Evolutionary conservation across 2,113 vertebrate genomes (phyloP), one percentile per base, ranked within the genome.

Genomic region (Sebastes schlegelii): DNA sequence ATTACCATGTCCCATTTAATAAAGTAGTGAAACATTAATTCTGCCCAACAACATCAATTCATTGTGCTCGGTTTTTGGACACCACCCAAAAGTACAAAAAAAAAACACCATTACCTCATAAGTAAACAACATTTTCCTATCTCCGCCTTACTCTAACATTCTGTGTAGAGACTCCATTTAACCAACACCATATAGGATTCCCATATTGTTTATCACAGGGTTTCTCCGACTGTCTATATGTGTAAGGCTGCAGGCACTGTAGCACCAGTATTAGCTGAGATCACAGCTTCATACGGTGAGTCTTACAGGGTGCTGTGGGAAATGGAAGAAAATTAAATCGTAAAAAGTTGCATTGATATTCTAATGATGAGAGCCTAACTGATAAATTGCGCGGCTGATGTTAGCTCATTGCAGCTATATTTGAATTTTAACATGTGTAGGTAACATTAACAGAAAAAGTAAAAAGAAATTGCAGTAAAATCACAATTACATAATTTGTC

Each of bases 1-100:
- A 89, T 89, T 64, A 79, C 78, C 42, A 12, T 54, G 63, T 84
- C 80, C 73, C 67, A 85, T 87, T 91, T 82, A 83, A 85, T 86
- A 87, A 90, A 89, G 84, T 63, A 79, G 74, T 57, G 49, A 84
- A 90, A 79, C 68, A 52, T 69, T 79, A 64, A 87, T 79, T 78
- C 86, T 85, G 78, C 64, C 85, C 77, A 14, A 80, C 4, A 60
- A 78, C 63, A 83, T 78, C 12, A 75, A 89, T 81, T 80, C 42
- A 75, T 76, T 86, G 80, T 82, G 69, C 81, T 72, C n/a, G 4
- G 55, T 75, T 83, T 68, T 45, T 85, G 85, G 75, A 66, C 67
- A 83, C 46, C 23, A 64, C 34, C 80, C 79, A 88, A 81, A 79
- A 34, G 17, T 9, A 48, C 3, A 14, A 62, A 73, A 79, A 43